Percentiles rank a stretch among this genome's conserved stretches.
phyloP scores from a whole-genome alignment of 2,888 invertebrate genomes.

The Coecobrya sp. region DNA sequence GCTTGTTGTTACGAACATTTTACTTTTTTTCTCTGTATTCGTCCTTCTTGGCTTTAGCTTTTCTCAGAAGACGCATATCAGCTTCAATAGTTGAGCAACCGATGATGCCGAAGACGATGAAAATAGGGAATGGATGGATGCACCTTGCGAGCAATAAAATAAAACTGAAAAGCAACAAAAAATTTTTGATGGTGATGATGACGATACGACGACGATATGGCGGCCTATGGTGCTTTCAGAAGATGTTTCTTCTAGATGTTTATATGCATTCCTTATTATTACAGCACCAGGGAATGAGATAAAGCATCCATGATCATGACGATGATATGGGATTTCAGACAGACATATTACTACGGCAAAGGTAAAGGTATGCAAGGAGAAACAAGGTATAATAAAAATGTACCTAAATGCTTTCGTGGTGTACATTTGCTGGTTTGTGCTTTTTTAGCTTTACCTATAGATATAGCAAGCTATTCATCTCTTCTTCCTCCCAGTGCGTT shows the following conservation, averaged over 20 bases:
- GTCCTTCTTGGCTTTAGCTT: constrained; percentile 43
- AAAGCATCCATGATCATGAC: constrained; percentile 23
- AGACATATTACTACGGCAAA: neutral
- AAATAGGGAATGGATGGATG: constrained; percentile 72
- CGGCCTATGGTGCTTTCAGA: constrained; percentile 28
- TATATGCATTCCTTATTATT: constrained; percentile 49
- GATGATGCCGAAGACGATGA: constrained; percentile 52
- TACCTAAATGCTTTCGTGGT: constrained; percentile 66
- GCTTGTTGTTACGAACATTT: constrained; percentile 58
- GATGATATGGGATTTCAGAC: constrained; percentile 40
- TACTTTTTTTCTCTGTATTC: constrained; percentile 14
- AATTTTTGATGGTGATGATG: constrained; percentile 56
- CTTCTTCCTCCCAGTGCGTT: constrained; percentile 1
- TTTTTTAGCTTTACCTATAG: constrained; percentile 23
- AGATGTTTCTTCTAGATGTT: neutral
- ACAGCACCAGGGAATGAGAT: constrained; percentile 23
- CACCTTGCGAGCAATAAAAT: constrained; percentile 77
- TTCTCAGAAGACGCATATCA: constrained; percentile 17
- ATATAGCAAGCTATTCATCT: constrained; percentile 23
- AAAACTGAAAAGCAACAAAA: constrained; percentile 71
- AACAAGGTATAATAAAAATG: constrained; percentile 77
- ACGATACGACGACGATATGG: constrained; percentile 5
- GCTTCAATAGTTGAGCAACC: constrained; percentile 15
- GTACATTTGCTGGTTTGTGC: constrained; percentile 54
- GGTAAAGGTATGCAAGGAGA: constrained; percentile 53